Evolutionary conservation across 2,888 invertebrate species (phyloP), one percentile per base, ranked within the genome.

Genomic region (Bellardia bayeri): DNA sequence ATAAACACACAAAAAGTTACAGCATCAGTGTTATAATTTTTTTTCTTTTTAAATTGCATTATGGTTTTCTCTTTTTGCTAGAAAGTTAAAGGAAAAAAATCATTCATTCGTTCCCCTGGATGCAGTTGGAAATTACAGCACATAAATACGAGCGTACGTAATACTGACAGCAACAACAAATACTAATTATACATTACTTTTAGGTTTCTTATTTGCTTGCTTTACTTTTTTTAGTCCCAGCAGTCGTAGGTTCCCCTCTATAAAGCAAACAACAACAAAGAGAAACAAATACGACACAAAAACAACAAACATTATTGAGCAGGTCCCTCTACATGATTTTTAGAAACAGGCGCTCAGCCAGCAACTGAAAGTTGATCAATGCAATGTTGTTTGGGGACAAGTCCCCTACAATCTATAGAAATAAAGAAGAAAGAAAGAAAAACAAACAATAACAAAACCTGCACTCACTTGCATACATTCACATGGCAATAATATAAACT

Each of bases 251-350:
- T 80, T 80, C 80, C 63, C 81, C 79, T 79, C 69, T 79, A 58
- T 68, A 68, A 56, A 30, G 11, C 13, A 63, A 56, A 5, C 23
- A 45, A 74, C n/a, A 56, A 66, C 51, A 6, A 56, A 23, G 6
- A 14, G 13, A 23, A 74, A 42, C 9, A 11, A 76, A 16, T 61
- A 40, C 61, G 51, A 63, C 74, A 33, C 61, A 45, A 63, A 63
- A 63, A 58, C 78, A 74, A 78, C 66, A 76, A 76, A 66, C 54
- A 81, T 76, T 66, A 45, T 72, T 91, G 91, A 92, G 92, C 91
- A 92, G 91, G 92, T 92, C 91, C 91, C 91, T 92, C 92, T 91
- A 91, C 90, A 89, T 90, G 92, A 92, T 91, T 91, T 89, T 89
- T 89, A 85, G 61, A 88, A 92, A 88, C 90, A 92, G 91, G 91